A percentile compares a stretch with the other conserved stretches of the same genome.
Evolutionary conservation across 2,797 vertebrate genomes (phyloP).

Genomic region (Spheniscus humboldti): DNA sequence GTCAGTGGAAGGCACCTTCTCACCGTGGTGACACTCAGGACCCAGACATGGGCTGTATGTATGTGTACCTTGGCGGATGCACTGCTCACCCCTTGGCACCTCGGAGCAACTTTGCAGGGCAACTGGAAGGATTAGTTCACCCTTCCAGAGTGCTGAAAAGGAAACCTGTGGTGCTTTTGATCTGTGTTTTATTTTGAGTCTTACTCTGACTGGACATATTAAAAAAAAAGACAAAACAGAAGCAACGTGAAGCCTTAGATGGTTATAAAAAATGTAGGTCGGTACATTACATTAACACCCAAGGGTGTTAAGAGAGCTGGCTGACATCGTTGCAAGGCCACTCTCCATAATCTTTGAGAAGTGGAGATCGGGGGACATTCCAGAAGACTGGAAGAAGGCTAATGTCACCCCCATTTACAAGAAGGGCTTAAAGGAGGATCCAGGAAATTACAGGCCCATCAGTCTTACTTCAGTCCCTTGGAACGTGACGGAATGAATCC

Average conservation of each 20-base stretch:
- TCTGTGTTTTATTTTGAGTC: neutral
- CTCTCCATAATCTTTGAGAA: too few relatives aligned
- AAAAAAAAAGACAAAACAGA: neutral
- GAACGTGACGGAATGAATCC: too few relatives aligned
- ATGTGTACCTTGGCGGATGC: fast-evolving
- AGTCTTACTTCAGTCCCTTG: too few relatives aligned
- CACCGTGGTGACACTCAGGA: fast-evolving
- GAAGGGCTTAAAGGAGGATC: too few relatives aligned
- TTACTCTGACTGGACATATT: neutral
- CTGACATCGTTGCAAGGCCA: too few relatives aligned
- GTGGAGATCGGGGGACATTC: too few relatives aligned
- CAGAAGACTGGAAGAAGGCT: too few relatives aligned
- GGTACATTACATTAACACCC: neutral
- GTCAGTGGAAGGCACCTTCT: neutral
- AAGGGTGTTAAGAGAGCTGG: too few relatives aligned
- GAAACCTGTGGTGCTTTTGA: neutral
- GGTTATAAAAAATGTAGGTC: neutral
- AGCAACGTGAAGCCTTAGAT: neutral
- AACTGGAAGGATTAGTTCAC: neutral
- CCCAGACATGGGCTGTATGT: neutral
- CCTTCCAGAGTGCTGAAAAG: neutral
- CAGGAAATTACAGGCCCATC: too few relatives aligned
- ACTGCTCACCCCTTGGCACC: neutral
- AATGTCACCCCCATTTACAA: too few relatives aligned
- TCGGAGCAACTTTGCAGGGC: neutral